Conservation (phyloP, 2,888 invertebrate genomes). For the Stramonita haemastoma region DNA sequence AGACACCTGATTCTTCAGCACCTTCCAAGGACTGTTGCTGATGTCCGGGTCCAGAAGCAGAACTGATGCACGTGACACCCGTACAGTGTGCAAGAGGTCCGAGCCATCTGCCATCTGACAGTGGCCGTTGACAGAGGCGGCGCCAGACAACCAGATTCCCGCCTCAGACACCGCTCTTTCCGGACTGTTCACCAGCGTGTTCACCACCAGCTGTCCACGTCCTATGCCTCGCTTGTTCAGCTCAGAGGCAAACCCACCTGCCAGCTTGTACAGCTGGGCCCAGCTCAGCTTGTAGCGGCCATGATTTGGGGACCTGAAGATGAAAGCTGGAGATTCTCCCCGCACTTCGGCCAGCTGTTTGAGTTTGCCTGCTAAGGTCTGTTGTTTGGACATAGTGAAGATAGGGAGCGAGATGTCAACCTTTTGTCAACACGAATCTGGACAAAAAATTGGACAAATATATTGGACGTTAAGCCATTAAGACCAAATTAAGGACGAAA, state of each 20-base stretch:
- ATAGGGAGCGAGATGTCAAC: not conserved
- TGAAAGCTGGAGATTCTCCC: slow-evolving; percentile 14
- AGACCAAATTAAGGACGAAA: not conserved
- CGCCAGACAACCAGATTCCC: slow-evolving; percentile 5
- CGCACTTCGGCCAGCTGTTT: not conserved
- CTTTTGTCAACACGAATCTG: not conserved
- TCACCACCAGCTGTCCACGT: slow-evolving; percentile 13
- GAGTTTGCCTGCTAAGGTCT: not conserved
- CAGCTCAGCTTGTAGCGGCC: slow-evolving; percentile 21
- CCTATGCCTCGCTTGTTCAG: not conserved
- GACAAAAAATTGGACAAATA: not conserved
- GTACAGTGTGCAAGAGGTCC: slow-evolving; percentile 9
- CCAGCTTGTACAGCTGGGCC: slow-evolving; percentile 2
- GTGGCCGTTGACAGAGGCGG: slow-evolving; percentile 22
- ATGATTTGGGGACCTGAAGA: not conserved
- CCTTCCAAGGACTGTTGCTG: slow-evolving; percentile 29
- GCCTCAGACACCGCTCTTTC: slow-evolving; percentile 27
- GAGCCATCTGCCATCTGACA: slow-evolving; percentile 38
- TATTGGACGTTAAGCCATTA: not conserved
- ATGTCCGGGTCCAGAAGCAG: slow-evolving; percentile 32
- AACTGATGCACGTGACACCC: slow-evolving; percentile 12
- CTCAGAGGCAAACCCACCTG: slow-evolving; percentile 16
- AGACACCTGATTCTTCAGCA: not conserved
- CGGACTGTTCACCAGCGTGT: slow-evolving; percentile 24
- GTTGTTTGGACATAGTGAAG: not conserved